Evolutionary conservation across 2,888 invertebrate species (phyloP).

Genomic region (Diaphora mendica): DNA sequence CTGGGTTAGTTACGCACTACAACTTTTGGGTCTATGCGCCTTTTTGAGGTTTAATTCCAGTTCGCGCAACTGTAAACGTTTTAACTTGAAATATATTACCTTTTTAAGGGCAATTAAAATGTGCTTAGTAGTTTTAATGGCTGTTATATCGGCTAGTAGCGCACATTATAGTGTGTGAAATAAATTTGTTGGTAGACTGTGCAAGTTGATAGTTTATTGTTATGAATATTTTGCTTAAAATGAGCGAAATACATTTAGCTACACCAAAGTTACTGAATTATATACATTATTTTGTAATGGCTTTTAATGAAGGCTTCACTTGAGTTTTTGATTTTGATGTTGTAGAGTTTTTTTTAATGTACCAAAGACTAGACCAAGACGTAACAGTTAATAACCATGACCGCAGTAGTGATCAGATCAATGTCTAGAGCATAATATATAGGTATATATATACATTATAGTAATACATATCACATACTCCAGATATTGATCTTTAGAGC

Average conservation of each 20-base stretch:
- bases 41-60: conserved; percentile 54
- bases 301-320: no score
- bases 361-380: no score
- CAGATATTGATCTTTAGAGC: background rate
- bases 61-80: conserved; percentile 50
- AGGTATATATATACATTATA: no score
- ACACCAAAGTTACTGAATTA: background rate
- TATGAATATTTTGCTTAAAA: background rate
- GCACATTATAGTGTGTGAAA: conserved; percentile 20
- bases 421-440: no score
- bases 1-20: conserved; percentile 52
- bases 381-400: no score
- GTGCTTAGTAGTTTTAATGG: conserved; percentile 45
- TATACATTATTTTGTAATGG: background rate
- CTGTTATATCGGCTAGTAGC: conserved; percentile 22
- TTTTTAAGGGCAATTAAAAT: conserved; percentile 52
- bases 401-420: no score
- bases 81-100: conserved; percentile 46
- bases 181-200: conserved; percentile 25
- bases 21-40: conserved; percentile 57
- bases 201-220: conserved; percentile 15
- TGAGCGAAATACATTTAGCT: background rate
- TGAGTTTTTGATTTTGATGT: no score
- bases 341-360: no score
- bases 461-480: background rate